Evolutionary conservation across 2,888 invertebrate species (phyloP).

Genomic region (Amorpha juglandis): DNA sequence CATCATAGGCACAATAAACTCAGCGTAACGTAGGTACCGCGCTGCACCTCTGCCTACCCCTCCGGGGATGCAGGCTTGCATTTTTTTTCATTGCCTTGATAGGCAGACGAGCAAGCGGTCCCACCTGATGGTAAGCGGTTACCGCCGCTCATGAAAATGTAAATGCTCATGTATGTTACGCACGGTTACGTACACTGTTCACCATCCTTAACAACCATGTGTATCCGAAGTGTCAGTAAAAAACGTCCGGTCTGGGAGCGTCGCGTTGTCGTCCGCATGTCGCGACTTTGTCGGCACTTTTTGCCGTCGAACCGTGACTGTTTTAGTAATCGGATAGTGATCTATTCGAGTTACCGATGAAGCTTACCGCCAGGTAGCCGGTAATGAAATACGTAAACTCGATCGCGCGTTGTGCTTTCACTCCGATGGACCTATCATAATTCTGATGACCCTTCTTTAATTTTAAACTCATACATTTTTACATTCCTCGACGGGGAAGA

Average conservation of each 20-base stretch:
- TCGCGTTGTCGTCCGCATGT: slow-evolving; percentile 57
- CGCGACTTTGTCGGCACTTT: slow-evolving; percentile 79
- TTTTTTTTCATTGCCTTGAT: no score
- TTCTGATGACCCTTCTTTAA: not conserved
- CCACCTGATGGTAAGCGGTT: no score
- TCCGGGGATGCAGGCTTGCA: no score
- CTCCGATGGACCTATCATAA: slow-evolving; percentile 23
- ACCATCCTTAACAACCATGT: slow-evolving; percentile 38
- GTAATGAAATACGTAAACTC: slow-evolving; percentile 63
- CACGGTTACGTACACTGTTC: not conserved
- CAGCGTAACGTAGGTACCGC: no score
- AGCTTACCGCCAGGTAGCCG: slow-evolving; percentile 71
- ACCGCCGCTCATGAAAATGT: no score
- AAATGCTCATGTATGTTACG: no score
- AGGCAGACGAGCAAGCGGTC: no score
- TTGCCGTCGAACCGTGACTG: slow-evolving; percentile 73
- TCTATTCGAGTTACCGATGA: slow-evolving; percentile 62
- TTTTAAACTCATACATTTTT: no score
- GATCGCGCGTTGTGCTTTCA: slow-evolving; percentile 28
- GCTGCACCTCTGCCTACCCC: no score
- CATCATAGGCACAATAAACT: no score
- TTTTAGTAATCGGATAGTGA: slow-evolving; percentile 80
- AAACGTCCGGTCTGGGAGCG: slow-evolving; percentile 63
- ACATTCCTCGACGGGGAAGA: no score
- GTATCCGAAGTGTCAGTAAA: slow-evolving; percentile 51